phyloP scores from a whole-genome alignment of 2,888 invertebrate species.

The Polydrusus pterygomalis region DNA sequence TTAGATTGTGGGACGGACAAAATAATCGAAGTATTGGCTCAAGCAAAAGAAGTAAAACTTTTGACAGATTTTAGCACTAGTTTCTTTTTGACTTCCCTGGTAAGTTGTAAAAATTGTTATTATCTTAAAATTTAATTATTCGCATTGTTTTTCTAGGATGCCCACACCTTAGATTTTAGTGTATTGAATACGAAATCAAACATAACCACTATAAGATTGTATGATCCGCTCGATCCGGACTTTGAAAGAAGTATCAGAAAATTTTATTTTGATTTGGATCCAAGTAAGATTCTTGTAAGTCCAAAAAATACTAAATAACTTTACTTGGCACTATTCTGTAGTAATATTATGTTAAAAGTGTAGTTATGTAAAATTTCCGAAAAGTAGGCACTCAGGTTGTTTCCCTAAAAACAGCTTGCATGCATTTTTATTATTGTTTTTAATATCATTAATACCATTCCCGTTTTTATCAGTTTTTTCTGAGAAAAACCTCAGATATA shows the following conservation, averaged over 20 bases:
- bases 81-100: conserved; percentile 78
- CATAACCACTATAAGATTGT: conserved; percentile 81
- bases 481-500: too few relatives aligned
- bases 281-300: conserved; percentile 32
- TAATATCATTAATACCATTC: too few relatives aligned
- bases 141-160: conserved; percentile 73
- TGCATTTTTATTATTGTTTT: too few relatives aligned
- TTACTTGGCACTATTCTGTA: too few relatives aligned
- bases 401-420: too few relatives aligned
- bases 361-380: too few relatives aligned
- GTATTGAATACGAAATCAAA: conserved; percentile 79
- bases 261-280: conserved; percentile 23
- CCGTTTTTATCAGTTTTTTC: too few relatives aligned
- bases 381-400: too few relatives aligned
- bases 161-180: conserved; percentile 78
- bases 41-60: conserved; percentile 88
- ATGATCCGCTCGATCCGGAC: conserved; percentile 72
- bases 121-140: background rate
- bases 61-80: conserved; percentile 82
- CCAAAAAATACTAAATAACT: too few relatives aligned
- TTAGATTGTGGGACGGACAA: conserved; percentile 83
- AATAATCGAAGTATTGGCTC: conserved; percentile 74
- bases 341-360: too few relatives aligned
- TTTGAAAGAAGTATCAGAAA: conserved; percentile 62
- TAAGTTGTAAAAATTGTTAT: conserved; percentile 65